Evolutionary conservation across 2,113 vertebrate genomes (phyloP).

Genomic region (Atlantisia rogersi): DNA sequence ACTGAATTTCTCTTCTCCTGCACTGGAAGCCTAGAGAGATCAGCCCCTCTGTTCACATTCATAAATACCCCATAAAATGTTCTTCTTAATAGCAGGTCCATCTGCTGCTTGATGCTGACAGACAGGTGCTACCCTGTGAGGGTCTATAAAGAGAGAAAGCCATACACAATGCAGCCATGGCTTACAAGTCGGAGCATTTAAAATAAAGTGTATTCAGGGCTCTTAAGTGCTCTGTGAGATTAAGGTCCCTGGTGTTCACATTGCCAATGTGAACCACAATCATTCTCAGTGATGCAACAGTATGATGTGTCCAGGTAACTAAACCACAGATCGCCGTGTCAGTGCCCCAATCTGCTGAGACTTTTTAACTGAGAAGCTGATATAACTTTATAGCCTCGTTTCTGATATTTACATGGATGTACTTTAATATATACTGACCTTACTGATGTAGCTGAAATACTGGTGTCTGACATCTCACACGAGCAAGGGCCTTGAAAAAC

Average conservation of each 20-base stretch:
- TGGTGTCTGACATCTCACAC: neutral
- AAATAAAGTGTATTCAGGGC: neutral
- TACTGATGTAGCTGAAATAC: neutral
- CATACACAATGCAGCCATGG: neutral
- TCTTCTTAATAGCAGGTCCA: neutral
- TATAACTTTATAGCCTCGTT: neutral
- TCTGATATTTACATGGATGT: neutral
- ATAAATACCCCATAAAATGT: neutral
- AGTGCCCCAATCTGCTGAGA: neutral
- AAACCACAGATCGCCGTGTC: neutral
- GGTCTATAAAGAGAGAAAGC: neutral
- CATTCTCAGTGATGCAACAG: accelerated
- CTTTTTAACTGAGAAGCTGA: neutral
- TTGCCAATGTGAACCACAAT: neutral
- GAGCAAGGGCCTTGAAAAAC: neutral
- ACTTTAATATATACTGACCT: neutral
- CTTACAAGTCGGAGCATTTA: neutral
- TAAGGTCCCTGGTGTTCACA: neutral
- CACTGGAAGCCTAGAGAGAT: neutral
- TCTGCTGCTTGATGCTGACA: neutral
- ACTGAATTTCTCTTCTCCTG: neutral
- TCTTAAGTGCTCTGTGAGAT: neutral
- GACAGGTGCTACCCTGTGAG: neutral
- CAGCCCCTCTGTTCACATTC: neutral
- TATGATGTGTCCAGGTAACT: too few species aligned